phyloP scores from a whole-genome alignment of 1,140 invertebrate genomes.

The Caenorhabditis tropicalis region DNA sequence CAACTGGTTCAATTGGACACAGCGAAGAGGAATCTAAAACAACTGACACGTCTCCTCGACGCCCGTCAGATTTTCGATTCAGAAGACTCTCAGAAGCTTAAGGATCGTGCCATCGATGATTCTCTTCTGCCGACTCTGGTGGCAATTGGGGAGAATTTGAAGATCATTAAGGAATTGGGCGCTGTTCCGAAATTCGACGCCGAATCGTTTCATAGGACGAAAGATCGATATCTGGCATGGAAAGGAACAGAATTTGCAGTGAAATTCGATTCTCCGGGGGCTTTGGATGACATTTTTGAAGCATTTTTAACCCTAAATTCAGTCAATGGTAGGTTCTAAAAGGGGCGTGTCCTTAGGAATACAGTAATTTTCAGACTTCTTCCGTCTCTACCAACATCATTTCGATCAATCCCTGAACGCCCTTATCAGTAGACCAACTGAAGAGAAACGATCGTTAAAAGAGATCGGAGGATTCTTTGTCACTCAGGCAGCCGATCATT shows the following conservation, averaged over 20 bases:
- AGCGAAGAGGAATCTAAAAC: conserved; percentile 17
- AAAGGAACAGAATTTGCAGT: conserved; percentile 13
- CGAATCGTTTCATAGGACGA: conserved; percentile 1
- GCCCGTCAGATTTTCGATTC: conserved; percentile 18
- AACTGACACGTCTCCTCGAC: background rate
- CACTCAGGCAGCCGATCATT: background rate
- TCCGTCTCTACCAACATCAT: conserved; percentile 19
- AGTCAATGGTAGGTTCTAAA: background rate
- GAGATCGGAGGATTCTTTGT: background rate
- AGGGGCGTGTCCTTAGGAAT: background rate
- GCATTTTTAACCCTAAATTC: conserved; percentile 4
- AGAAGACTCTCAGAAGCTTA: background rate
- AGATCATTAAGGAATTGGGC: conserved; percentile 16
- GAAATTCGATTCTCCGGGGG: conserved; percentile 7
- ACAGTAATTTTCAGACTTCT: background rate
- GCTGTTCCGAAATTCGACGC: conserved; percentile 13
- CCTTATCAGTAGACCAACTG: background rate
- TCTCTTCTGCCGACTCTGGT: conserved; percentile 3
- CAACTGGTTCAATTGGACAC: conserved; percentile 9
- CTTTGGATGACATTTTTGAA: background rate
- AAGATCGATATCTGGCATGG: conserved; percentile 22
- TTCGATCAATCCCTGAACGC: conserved; percentile 7
- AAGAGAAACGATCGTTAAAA: background rate
- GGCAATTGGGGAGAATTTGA: conserved; percentile 29
- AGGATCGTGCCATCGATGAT: conserved; percentile 25